Evolutionary conservation across 2,888 invertebrate genomes (phyloP).

Genomic region (Acronicta psi): DNA sequence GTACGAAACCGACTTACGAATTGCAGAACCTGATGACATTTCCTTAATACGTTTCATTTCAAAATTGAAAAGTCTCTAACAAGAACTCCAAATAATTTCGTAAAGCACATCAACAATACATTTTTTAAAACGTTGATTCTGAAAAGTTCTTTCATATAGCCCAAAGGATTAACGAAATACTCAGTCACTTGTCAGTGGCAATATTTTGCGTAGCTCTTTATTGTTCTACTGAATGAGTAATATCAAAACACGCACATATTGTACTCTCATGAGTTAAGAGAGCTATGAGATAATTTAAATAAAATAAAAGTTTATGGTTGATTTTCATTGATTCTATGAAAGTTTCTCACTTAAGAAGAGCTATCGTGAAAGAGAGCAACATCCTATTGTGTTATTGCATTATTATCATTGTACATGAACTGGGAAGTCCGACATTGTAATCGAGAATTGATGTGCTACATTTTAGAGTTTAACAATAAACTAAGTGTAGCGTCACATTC

Average conservation of each 20-base stretch:
- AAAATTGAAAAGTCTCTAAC: neutral
- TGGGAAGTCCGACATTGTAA: constrained; percentile 30
- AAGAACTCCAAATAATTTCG: neutral
- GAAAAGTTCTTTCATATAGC: neutral
- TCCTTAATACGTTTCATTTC: neutral
- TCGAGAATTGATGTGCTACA: constrained; percentile 36
- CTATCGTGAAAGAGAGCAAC: constrained; percentile 6
- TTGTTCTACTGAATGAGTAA: too few species aligned
- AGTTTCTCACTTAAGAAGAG: neutral
- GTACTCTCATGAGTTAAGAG: too few species aligned
- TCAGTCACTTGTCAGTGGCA: too few species aligned
- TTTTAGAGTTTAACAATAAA: constrained; percentile 37
- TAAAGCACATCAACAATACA: constrained; percentile 2
- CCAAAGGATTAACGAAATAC: too few species aligned
- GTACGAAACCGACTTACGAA: neutral
- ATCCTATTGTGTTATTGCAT: constrained; percentile 15
- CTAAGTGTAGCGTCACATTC: constrained; percentile 49
- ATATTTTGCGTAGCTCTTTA: too few species aligned
- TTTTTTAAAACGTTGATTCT: neutral
- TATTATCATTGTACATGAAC: constrained; percentile 42
- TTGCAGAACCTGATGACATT: constrained; percentile 1
- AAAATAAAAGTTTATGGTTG: too few species aligned
- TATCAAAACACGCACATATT: too few species aligned
- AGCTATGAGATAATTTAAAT: too few species aligned
- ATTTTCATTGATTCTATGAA: too few species aligned